Percentiles rank a stretch among this genome's conserved stretches.
These are phyloP conservation scores for Gymnocypris eckloni DNA, from an alignment of 2,797 vertebrate genomes.

Conservation along the genomic window DNA sequence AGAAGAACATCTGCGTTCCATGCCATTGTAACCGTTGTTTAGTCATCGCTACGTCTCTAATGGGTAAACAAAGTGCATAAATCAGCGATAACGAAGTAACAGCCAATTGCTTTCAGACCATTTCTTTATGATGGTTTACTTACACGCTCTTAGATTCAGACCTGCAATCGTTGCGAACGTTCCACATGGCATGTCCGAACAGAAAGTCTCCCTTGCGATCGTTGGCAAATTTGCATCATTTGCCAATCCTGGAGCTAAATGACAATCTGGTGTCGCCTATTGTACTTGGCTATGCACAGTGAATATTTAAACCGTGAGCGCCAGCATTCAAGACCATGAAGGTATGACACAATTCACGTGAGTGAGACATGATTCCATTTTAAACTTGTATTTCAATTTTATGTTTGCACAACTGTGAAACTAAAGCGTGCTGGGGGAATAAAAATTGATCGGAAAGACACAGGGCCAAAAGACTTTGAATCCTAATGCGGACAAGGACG, in stretches of 20 bases:
- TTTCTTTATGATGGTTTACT: constrained; percentile 59
- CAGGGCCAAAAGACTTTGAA: constrained; percentile 60
- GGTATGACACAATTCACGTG: background rate
- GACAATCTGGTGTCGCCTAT: constrained; percentile 12
- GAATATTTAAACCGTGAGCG: background rate
- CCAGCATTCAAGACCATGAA: constrained; percentile 5
- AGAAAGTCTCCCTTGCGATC: constrained; percentile 56
- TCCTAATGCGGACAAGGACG: constrained; percentile 64
- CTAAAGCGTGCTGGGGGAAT: background rate
- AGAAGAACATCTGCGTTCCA: constrained; percentile 52
- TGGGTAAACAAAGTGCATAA: constrained; percentile 42
- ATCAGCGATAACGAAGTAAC: constrained; percentile 52
- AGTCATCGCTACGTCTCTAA: constrained; percentile 39
- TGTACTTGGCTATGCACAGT: constrained; percentile 2
- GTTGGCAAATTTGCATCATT: background rate
- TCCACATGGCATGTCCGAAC: constrained; percentile 63
- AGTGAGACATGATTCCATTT: background rate
- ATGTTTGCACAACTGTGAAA: constrained; percentile 14
- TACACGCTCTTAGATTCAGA: constrained; percentile 66
- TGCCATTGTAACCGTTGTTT: constrained; percentile 55
- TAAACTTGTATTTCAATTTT: constrained; percentile 28
- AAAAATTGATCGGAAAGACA: constrained; percentile 29
- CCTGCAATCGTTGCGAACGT: constrained; percentile 62
- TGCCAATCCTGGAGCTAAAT: constrained; percentile 31
- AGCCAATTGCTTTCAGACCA: constrained; percentile 25